Base-by-base conservation (phyloP, 2,797 vertebrate genomes). In the Toxotes lorentzi region DNA sequence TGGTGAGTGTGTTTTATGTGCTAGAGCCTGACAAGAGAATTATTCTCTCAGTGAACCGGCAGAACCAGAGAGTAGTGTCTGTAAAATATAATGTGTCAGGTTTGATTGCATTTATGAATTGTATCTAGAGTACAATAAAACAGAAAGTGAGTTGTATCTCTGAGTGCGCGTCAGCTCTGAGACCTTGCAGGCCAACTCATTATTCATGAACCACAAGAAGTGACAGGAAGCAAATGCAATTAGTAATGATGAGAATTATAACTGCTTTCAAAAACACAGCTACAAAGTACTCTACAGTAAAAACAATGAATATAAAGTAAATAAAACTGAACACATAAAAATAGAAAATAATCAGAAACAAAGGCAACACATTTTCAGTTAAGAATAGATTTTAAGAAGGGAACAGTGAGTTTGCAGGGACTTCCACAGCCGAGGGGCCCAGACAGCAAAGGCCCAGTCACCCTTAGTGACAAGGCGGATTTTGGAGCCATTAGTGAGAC, bases 1-100 rank as follows among this genome's bases (percentile, higher is more conserved):
- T 10, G 59, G 51, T 59, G 79, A 73, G 78, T 47, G 51, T 70
- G 57, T 83, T 93, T 91, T 87, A 91, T 88, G 74, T 63, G 64
- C 59, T 47, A 66, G 27, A 70, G 45, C 57, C 30, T 41, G 56
- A 62, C 30, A 51, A 73, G 40, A 76, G 73, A 80, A 54, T 70
- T 16, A 67, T 69, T 63, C 43, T 43, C 40, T 17, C 62, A 21
- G 51, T 50, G 57, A 64, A 60, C 27, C 27, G 40, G 69, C 13
- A 7, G 40, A 54, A 27, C 41, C 30, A 45, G 19, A 24, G 53
- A 73, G 77, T 14, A 24, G 53, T 51, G 61, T 35, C 40, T 66
- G 40, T 81, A 69, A 88, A 85, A 50, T 34, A 69, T 13, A 40
- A 38, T 32, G 59, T 64, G 72, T 62, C 70, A 56, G 19, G 24